These are phyloP conservation scores for Laothoe populi DNA, from an alignment of 2,888 invertebrate species.

Conservation along the genomic window DNA sequence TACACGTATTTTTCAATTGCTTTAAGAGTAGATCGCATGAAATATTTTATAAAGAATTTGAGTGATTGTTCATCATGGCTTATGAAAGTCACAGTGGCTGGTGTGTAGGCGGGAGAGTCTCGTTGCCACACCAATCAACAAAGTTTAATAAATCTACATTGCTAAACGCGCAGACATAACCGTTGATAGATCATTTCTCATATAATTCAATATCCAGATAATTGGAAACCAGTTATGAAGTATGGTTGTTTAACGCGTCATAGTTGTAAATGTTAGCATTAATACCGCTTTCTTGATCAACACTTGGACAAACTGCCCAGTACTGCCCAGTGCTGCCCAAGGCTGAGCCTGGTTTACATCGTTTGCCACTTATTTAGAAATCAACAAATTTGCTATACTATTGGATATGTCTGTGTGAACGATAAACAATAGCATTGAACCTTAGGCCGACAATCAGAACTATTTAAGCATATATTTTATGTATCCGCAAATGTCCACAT, in stretches of 20 bases:
- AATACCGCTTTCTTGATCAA: slow-evolving; percentile 46
- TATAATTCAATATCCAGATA: slow-evolving; percentile 23
- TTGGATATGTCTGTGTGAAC: background rate
- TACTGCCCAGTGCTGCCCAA: slow-evolving; percentile 58
- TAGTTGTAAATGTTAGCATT: slow-evolving; percentile 39
- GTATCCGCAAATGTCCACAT: too few species aligned
- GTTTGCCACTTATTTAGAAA: slow-evolving; percentile 61
- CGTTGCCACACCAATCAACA: too few species aligned
- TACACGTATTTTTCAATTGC: too few species aligned
- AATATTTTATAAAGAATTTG: too few species aligned
- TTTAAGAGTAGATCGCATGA: too few species aligned
- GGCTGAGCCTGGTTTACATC: slow-evolving; percentile 60
- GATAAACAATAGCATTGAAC: background rate
- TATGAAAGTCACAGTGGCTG: too few species aligned
- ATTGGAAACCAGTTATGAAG: slow-evolving; percentile 33
- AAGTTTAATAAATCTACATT: slow-evolving; percentile 17
- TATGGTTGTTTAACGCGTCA: slow-evolving; percentile 29
- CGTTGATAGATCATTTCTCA: slow-evolving; percentile 16
- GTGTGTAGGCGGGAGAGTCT: too few species aligned
- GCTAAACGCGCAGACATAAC: slow-evolving; percentile 21
- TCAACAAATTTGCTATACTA: slow-evolving; percentile 57
- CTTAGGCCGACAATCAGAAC: background rate
- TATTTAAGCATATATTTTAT: too few species aligned
- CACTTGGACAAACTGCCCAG: slow-evolving; percentile 40
- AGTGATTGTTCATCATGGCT: too few species aligned